phyloP scores from a whole-genome alignment of 2,888 invertebrate genomes.

The Girardia tigrina region DNA sequence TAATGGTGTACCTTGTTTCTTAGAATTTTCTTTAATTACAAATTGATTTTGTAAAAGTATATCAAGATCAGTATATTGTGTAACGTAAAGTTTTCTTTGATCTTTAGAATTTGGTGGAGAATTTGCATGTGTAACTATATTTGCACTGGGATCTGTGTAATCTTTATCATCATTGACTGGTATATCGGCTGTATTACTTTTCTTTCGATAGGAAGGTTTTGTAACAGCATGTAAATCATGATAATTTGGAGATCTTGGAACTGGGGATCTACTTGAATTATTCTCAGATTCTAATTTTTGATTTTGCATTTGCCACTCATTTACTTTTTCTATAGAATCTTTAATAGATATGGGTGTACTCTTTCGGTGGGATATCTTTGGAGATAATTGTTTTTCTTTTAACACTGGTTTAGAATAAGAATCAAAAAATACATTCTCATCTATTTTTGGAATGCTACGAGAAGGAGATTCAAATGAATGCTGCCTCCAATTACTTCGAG shows the following conservation, averaged over 20 bases:
- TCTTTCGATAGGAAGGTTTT: neutral
- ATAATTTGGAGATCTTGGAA: constrained; percentile 4
- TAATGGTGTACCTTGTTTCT: neutral
- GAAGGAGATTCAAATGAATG: neutral
- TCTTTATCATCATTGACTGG: neutral
- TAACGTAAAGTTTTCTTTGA: neutral
- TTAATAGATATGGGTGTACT: neutral
- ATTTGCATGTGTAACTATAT: no score
- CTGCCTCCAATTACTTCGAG: neutral
- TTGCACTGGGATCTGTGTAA: no score
- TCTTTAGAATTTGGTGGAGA: neutral
- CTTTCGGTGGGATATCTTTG: neutral
- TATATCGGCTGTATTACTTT: neutral
- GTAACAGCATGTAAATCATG: neutral
- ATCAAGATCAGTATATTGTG: neutral
- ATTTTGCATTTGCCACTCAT: constrained; percentile 23
- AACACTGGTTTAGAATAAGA: neutral
- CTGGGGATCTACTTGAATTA: neutral
- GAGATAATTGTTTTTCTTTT: neutral
- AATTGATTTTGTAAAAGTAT: neutral
- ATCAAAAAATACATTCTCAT: neutral
- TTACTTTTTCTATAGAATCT: constrained; percentile 2
- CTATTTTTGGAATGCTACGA: neutral
- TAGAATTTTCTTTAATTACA: neutral
- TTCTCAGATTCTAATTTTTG: neutral